Percentiles rank a stretch among this genome's conserved stretches.
Conservation (phyloP, 2,113 vertebrate genomes). For the Notothenia rossii region DNA sequence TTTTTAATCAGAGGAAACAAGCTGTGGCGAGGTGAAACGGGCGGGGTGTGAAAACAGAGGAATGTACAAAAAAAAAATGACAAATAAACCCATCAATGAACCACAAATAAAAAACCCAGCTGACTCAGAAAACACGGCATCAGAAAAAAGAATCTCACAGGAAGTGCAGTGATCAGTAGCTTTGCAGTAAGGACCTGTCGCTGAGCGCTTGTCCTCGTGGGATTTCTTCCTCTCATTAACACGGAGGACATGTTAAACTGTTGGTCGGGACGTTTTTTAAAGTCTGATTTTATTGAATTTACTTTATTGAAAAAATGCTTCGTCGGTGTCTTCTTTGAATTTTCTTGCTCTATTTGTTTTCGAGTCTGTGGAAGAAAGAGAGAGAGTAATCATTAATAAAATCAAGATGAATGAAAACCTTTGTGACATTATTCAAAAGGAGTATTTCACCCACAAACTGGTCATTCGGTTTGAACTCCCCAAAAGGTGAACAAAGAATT, state of each 20-base stretch:
- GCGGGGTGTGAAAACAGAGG: constrained; percentile 45
- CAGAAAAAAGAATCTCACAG: constrained; percentile 66
- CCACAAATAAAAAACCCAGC: constrained; percentile 38
- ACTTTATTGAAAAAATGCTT: constrained; percentile 51
- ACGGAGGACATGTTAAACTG: constrained; percentile 5
- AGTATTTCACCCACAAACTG: no score
- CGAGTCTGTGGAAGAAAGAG: constrained; percentile 72
- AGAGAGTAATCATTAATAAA: background rate
- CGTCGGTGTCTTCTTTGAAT: constrained; percentile 55
- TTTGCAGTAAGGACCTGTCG: constrained; percentile 47
- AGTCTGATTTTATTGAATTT: constrained; percentile 62
- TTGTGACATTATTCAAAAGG: background rate
- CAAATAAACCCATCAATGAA: constrained; percentile 38
- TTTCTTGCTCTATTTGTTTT: constrained; percentile 75
- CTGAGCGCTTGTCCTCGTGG: constrained; percentile 39
- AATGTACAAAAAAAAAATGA: constrained; percentile 70
- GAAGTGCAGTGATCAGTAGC: constrained; percentile 74
- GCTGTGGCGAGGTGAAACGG: constrained; percentile 26
- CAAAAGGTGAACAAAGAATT: no score
- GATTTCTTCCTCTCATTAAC: constrained; percentile 53
- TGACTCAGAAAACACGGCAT: constrained; percentile 42
- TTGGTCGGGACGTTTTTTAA: constrained; percentile 10
- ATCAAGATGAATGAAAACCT: background rate
- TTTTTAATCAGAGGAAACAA: constrained; percentile 7
- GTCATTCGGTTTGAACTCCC: no score